Conservation (phyloP, 1,140 invertebrate genomes). For the Calliopsis andreniformis region DNA sequence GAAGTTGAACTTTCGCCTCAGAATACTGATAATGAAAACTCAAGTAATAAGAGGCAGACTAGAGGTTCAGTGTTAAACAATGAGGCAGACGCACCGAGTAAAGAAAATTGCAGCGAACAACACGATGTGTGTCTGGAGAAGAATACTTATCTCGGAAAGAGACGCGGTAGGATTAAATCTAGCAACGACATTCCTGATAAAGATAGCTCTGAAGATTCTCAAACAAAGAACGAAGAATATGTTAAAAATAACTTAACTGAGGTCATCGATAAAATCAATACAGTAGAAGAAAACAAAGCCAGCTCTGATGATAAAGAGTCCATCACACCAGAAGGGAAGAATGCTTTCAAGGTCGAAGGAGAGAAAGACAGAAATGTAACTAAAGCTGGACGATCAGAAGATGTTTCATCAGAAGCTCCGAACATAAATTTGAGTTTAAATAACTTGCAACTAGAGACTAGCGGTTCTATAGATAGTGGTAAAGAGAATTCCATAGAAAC, state of each 20-base stretch:
- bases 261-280: neutral
- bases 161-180: constrained; percentile 48
- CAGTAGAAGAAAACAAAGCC: neutral
- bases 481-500: constrained; percentile 79
- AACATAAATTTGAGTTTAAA: constrained; percentile 69
- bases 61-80: constrained; percentile 31
- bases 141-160: constrained; percentile 34
- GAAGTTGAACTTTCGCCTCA: neutral
- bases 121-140: constrained; percentile 16
- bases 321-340: neutral
- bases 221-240: neutral
- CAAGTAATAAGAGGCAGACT: constrained; percentile 37
- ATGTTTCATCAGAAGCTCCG: constrained; percentile 5
- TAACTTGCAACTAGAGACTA: constrained; percentile 75
- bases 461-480: constrained; percentile 79
- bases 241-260: neutral
- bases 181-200: neutral
- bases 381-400: neutral
- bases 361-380: neutral
- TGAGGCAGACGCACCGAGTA: neutral
- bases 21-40: constrained; percentile 1
- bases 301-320: neutral
- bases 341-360: neutral
- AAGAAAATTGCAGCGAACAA: constrained; percentile 1
- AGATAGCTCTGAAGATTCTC: neutral